Conservation (phyloP, 2,113 vertebrate species). For the Marmota monax region DNA sequence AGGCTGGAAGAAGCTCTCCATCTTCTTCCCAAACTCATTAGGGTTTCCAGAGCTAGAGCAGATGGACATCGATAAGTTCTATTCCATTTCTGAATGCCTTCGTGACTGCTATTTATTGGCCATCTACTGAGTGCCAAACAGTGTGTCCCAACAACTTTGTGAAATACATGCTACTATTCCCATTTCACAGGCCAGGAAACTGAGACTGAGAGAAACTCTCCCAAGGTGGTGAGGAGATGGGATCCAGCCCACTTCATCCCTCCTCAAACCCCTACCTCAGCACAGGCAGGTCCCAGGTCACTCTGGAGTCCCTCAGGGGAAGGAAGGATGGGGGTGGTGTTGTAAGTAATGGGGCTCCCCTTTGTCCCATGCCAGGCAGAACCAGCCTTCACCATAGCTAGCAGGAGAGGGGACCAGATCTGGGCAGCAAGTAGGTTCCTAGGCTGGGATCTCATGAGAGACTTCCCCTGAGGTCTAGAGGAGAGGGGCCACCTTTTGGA, state of each 20-base stretch:
- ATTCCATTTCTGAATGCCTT: not conserved
- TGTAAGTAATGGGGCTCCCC: not conserved
- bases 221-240: not conserved
- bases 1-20: not conserved
- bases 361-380: constrained; percentile 14
- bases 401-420: not conserved
- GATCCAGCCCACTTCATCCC: not conserved
- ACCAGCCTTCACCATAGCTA: not conserved
- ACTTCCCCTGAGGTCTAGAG: not conserved
- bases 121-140: not conserved
- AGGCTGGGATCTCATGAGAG: not conserved
- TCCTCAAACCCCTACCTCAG: not conserved
- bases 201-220: not conserved
- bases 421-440: not conserved
- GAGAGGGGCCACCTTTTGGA: not conserved
- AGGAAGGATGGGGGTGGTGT: not conserved
- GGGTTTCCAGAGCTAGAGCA: not conserved
- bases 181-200: not conserved
- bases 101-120: not conserved
- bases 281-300: not conserved
- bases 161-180: not conserved
- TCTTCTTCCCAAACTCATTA: not conserved
- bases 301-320: not conserved
- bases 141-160: not conserved
- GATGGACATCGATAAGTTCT: not conserved